A percentile compares a stretch with the other conserved stretches of the same genome.
Conservation (phyloP, 1,140 invertebrate species). For the Bradynema listronoti region DNA sequence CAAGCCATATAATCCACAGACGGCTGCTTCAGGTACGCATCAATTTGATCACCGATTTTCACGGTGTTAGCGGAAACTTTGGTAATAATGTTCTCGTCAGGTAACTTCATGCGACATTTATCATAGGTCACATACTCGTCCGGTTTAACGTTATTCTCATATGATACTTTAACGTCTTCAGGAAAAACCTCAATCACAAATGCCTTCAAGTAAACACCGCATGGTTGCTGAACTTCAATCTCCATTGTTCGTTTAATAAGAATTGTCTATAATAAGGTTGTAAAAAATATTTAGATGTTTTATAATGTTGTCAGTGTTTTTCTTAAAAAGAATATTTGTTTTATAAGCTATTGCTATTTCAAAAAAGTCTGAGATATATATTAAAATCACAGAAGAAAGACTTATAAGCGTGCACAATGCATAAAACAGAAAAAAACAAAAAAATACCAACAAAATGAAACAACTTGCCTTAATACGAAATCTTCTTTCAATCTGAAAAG, state of each 20-base stretch:
- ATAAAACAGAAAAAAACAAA: neutral
- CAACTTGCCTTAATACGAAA: conserved; percentile 86
- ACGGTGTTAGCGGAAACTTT: neutral
- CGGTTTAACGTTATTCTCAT: neutral
- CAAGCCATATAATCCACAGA: neutral
- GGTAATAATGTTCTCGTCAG: neutral
- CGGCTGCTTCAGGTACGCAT: conserved; percentile 6
- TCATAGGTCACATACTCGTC: neutral
- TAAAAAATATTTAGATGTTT: too few species aligned
- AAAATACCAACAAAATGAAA: conserved; percentile 74
- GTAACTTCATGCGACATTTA: neutral
- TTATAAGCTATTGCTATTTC: too few species aligned
- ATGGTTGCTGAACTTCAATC: conserved; percentile 6
- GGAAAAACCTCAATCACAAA: neutral
- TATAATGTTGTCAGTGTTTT: too few species aligned
- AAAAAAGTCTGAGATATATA: too few species aligned
- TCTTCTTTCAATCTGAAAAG: too few species aligned
- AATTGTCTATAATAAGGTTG: too few species aligned
- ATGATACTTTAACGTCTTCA: neutral
- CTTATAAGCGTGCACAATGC: too few species aligned
- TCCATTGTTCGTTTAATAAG: too few species aligned
- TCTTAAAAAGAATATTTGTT: too few species aligned
- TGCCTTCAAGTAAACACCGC: conserved; percentile 2
- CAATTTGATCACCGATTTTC: neutral
- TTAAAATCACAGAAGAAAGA: too few species aligned